Percentiles rank a stretch among this genome's conserved stretches.
phyloP scores from a whole-genome alignment of 2,113 vertebrate species.

The Tursiops truncatus region DNA sequence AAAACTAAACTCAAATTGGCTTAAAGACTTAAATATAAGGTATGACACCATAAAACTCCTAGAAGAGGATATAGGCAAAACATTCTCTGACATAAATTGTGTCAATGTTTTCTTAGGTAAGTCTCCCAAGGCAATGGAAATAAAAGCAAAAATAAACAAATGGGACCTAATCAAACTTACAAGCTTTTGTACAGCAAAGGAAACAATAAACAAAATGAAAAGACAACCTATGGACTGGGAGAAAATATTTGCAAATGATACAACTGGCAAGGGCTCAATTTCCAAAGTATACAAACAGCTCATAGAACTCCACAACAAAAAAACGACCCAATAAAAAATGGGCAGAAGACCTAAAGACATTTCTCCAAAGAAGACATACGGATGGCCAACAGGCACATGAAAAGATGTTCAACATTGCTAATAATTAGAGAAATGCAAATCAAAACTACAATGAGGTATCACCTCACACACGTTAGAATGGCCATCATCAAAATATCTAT shows the following conservation, averaged over 20 bases:
- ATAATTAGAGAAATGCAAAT: background rate
- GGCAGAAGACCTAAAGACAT: background rate
- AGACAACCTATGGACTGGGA: background rate
- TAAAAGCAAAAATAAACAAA: background rate
- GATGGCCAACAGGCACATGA: background rate
- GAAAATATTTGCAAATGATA: background rate
- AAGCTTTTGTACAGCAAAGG: background rate
- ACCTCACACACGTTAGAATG: background rate
- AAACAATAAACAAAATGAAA: background rate
- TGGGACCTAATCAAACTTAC: background rate
- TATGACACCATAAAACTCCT: background rate
- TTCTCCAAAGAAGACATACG: background rate
- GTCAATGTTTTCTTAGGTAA: background rate
- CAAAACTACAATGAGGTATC: background rate
- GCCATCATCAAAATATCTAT: background rate
- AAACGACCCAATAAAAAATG: background rate
- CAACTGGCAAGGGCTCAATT: background rate
- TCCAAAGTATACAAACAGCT: background rate
- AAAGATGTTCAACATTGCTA: background rate
- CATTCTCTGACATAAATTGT: background rate
- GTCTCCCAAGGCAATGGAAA: background rate
- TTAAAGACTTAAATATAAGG: background rate
- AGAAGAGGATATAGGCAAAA: background rate
- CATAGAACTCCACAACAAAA: background rate
- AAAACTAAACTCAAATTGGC: background rate